Conservation (phyloP, 2,113 vertebrate species). For the Galeopterus variegatus region DNA sequence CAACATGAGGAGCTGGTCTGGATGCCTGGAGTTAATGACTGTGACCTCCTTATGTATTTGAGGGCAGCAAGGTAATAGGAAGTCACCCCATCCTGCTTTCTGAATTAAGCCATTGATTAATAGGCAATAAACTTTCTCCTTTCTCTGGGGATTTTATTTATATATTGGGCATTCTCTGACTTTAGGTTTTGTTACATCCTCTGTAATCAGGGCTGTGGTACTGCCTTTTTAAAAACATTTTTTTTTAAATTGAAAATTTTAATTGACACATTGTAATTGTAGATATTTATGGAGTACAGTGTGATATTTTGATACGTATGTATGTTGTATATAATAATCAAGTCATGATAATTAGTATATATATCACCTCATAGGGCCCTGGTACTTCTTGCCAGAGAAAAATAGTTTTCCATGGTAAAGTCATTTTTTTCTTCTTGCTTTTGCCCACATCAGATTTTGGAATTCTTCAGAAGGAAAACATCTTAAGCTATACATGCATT, state of each 20-base stretch:
- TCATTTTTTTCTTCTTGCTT: background rate
- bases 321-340: too few relatives aligned
- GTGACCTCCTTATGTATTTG: slow-evolving; percentile 99
- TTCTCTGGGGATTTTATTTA: background rate
- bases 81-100: background rate
- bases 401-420: background rate
- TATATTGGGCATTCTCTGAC: background rate
- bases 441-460: background rate
- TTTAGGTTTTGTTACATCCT: background rate
- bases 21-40: slow-evolving; percentile 99
- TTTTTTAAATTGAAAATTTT: too few relatives aligned
- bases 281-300: too few relatives aligned
- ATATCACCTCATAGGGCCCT: background rate
- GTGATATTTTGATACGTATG: too few relatives aligned
- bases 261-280: too few relatives aligned
- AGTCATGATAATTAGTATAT: too few relatives aligned
- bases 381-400: background rate
- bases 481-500: background rate
- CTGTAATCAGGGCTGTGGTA: background rate
- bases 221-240: background rate
- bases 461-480: background rate
- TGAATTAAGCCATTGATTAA: background rate
- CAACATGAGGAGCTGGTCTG: slow-evolving; percentile 99
- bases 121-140: background rate
- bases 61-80: slow-evolving; percentile 95